phyloP scores from a whole-genome alignment of 2,888 invertebrate species.

The Agonum fuliginosum region DNA sequence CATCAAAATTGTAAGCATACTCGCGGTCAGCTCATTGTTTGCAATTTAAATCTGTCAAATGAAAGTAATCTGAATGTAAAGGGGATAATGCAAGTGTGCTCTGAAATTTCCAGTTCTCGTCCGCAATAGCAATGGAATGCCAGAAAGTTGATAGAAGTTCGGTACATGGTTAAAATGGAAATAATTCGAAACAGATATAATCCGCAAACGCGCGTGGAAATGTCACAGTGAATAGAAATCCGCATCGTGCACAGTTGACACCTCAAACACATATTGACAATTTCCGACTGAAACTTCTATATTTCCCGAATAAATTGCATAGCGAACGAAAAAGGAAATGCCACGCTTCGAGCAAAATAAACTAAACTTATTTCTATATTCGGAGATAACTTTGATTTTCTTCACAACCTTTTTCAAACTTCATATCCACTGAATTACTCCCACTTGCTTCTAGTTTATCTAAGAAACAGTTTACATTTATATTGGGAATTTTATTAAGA shows the following conservation, averaged over 20 bases:
- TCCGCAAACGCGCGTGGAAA: slow-evolving; percentile 40
- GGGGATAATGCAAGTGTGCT: slow-evolving; percentile 1
- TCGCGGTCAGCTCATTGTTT: no score
- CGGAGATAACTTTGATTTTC: slow-evolving; percentile 27
- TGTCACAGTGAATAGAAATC: slow-evolving; percentile 54
- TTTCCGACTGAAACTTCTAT: slow-evolving; percentile 58
- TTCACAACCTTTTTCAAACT: background rate
- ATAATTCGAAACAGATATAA: slow-evolving; percentile 54
- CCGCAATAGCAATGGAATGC: background rate
- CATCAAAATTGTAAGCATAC: background rate
- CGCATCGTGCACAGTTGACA: slow-evolving; percentile 50
- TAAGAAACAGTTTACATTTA: no score
- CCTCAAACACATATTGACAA: slow-evolving; percentile 60
- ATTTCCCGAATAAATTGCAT: slow-evolving; percentile 58
- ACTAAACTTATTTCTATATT: slow-evolving; percentile 39
- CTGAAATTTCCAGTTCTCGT: slow-evolving; percentile 4
- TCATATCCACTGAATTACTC: no score
- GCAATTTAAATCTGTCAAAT: background rate
- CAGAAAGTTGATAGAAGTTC: slow-evolving; percentile 31
- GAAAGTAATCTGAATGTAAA: background rate
- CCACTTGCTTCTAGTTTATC: background rate
- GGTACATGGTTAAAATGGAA: slow-evolving; percentile 44
- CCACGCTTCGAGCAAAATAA: slow-evolving; percentile 32
- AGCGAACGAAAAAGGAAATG: slow-evolving; percentile 41
- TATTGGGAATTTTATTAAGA: no score